A percentile compares a stretch with the other conserved stretches of the same genome.
phyloP scores from a whole-genome alignment of 2,113 vertebrate species.

The Sinocyclocheilus grahami region DNA sequence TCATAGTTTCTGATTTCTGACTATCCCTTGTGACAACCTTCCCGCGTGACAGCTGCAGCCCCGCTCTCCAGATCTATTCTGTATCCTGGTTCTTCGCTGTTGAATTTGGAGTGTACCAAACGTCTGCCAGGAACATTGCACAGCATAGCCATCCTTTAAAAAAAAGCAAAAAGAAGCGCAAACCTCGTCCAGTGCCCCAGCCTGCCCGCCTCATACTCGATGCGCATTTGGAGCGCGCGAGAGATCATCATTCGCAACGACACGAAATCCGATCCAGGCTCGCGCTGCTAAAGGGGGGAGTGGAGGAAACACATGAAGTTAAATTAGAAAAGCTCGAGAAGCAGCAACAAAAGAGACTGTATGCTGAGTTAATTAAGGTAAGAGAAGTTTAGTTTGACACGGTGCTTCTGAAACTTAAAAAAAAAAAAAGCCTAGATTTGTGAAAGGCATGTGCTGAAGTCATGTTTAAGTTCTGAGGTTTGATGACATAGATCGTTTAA shows the following conservation, averaged over 20 bases:
- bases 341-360: conserved; percentile 63
- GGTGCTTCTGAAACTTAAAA: not conserved
- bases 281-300: conserved; percentile 69
- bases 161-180: conserved; percentile 22
- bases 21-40: not conserved
- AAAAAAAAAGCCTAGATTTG: not conserved
- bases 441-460: not conserved
- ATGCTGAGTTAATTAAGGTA: conserved; percentile 70
- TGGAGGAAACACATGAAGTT: conserved; percentile 69
- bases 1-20: not conserved
- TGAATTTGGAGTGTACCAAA: not conserved
- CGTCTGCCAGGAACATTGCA: not conserved
- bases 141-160: conserved; percentile 22
- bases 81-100: not conserved
- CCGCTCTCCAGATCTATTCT: not conserved
- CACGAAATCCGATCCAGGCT: conserved; percentile 72
- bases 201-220: not conserved
- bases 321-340: conserved; percentile 72
- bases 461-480: not conserved
- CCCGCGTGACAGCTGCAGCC: not conserved
- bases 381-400: conserved; percentile 48
- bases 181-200: not conserved
- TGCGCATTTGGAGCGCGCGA: conserved; percentile 37
- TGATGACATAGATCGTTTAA: not conserved
- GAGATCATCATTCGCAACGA: conserved; percentile 59